These are phyloP conservation scores for Ommatoiulus sabulosus DNA, from an alignment of 2,888 invertebrate species.

Conservation along the genomic window DNA sequence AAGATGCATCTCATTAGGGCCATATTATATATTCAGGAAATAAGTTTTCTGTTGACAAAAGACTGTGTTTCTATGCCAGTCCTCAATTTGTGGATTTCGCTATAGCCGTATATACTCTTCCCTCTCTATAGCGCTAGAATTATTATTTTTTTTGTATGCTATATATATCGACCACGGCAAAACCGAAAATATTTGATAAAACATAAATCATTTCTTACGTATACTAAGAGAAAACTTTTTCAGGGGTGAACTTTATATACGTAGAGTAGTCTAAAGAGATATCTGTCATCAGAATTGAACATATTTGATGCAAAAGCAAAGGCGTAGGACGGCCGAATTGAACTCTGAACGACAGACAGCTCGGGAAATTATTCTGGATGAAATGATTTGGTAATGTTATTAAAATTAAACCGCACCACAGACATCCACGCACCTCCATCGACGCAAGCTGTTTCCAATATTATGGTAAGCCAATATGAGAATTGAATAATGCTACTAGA, in stretches of 20 bases:
- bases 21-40: slow-evolving; percentile 53
- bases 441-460: slow-evolving; percentile 59
- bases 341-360: slow-evolving; percentile 57
- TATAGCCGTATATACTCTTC: background rate
- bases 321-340: slow-evolving; percentile 20
- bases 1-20: slow-evolving; percentile 51
- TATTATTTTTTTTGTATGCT: background rate
- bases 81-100: background rate
- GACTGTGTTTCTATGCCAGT: slow-evolving; percentile 42
- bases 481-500: slow-evolving; percentile 30
- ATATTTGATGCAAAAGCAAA: slow-evolving; percentile 27
- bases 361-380: slow-evolving; percentile 58
- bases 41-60: slow-evolving; percentile 51
- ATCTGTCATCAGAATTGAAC: slow-evolving; percentile 40
- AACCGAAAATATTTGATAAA: slow-evolving; percentile 13
- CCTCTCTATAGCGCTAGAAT: background rate
- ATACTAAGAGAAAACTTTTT: background rate
- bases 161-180: background rate
- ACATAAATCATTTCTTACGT: slow-evolving; percentile 35
- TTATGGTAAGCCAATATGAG: slow-evolving; percentile 52
- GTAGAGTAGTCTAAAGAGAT: slow-evolving; percentile 28
- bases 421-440: slow-evolving; percentile 38
- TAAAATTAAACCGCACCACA: slow-evolving; percentile 59
- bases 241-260: background rate
- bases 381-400: slow-evolving; percentile 59